Conservation (phyloP, 2,113 vertebrate genomes). For the Hoplias malabaricus region DNA sequence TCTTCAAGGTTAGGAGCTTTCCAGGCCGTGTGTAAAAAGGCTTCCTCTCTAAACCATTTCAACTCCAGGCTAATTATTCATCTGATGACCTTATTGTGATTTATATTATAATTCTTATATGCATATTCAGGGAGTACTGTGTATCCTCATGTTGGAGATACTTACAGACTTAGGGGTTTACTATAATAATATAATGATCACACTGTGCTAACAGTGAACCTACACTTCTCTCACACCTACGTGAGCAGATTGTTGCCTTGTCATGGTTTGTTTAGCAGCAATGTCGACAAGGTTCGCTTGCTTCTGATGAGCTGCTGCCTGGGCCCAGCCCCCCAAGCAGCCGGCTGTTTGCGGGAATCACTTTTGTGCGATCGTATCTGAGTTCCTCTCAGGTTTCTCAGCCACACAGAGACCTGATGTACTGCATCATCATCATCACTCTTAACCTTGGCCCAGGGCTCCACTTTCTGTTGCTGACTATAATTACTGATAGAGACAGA, state of each 20-base stretch:
- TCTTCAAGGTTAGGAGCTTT: slow-evolving; percentile 53
- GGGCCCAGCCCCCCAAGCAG: slow-evolving; percentile 44
- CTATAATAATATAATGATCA: neutral
- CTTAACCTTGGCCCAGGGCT: slow-evolving; percentile 67
- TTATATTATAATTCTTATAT: too few species aligned
- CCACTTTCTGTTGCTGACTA: slow-evolving; percentile 30
- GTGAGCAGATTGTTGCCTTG: slow-evolving; percentile 30
- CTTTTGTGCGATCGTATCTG: slow-evolving; percentile 67
- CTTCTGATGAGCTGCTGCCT: slow-evolving; percentile 42
- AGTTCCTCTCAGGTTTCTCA: slow-evolving; percentile 73
- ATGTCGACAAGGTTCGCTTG: slow-evolving; percentile 10
- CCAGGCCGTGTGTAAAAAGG: slow-evolving; percentile 35
- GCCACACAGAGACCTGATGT: slow-evolving; percentile 55
- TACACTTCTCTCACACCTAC: neutral
- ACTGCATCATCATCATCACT: slow-evolving; percentile 68
- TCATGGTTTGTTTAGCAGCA: slow-evolving; percentile 37
- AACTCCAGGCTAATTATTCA: neutral
- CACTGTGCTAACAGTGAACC: slow-evolving; percentile 12
- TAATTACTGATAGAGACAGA: slow-evolving; percentile 40
- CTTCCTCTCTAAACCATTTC: slow-evolving; percentile 2
- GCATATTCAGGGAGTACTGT: too few species aligned
- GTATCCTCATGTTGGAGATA: neutral
- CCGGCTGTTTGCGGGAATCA: slow-evolving; percentile 75
- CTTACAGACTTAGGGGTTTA: too few species aligned
- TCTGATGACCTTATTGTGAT: too few species aligned